phyloP scores from a whole-genome alignment of 1,140 invertebrate genomes.

The Gryon sp. region DNA sequence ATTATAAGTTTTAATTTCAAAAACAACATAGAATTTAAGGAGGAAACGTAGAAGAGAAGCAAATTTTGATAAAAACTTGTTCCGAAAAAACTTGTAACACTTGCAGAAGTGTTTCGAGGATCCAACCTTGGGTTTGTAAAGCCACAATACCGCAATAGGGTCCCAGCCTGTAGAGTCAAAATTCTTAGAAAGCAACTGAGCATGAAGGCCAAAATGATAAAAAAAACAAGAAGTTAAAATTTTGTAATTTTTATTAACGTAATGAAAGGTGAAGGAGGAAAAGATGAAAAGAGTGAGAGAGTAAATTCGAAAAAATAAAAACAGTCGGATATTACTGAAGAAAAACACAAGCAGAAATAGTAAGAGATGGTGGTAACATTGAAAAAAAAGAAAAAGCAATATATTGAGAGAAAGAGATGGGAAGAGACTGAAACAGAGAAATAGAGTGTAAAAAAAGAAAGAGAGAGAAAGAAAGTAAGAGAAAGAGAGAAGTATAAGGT shows the following conservation, averaged over 20 bases:
- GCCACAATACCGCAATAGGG: conserved; percentile 51
- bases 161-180: conserved; percentile 62
- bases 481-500: conserved; percentile 7
- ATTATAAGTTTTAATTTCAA: too few species aligned
- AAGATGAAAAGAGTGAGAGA: conserved; percentile 31
- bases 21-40: too few species aligned
- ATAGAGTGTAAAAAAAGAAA: conserved; percentile 24
- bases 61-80: conserved; percentile 3
- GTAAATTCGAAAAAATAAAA: conserved; percentile 16
- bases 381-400: too few species aligned
- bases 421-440: conserved; percentile 14
- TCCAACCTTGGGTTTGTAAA: conserved; percentile 43
- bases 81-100: background rate
- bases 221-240: conserved; percentile 66
- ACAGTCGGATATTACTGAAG: background rate
- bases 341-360: conserved; percentile 31
- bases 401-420: conserved; percentile 9
- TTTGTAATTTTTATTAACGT: conserved; percentile 67
- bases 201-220: conserved; percentile 67
- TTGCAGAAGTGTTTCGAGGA: conserved; percentile 9
- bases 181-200: conserved; percentile 69
- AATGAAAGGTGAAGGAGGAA: conserved; percentile 58
- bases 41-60: background rate
- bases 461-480: conserved; percentile 3
- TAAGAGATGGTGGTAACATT: background rate